These are phyloP conservation scores for Hippoglossus stenolepis DNA, from an alignment of 2,113 vertebrate species.

Conservation along the genomic window DNA sequence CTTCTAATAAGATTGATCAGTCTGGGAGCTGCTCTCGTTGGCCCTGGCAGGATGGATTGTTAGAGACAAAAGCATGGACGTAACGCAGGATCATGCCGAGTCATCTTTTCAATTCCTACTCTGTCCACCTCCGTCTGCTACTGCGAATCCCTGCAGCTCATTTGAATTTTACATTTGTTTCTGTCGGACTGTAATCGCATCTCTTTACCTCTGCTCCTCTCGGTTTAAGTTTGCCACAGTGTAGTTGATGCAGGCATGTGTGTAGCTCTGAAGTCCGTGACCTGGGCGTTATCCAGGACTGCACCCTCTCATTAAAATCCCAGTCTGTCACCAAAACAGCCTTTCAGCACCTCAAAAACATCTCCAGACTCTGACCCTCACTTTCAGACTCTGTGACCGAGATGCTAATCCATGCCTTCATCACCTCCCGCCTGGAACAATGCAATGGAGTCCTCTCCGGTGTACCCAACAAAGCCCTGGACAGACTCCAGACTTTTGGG, in stretches of 20 bases:
- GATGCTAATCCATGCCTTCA: no score
- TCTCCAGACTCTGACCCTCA: no score
- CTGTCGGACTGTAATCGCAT: not conserved
- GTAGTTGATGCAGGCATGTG: not conserved
- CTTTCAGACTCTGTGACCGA: no score
- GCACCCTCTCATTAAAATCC: no score
- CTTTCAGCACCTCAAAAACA: no score
- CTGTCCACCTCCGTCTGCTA: not conserved
- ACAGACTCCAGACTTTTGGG: no score
- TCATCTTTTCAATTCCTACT: slow-evolving; percentile 4
- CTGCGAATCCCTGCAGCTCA: slow-evolving; percentile 1
- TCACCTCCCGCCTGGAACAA: no score
- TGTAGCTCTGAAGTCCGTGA: not conserved
- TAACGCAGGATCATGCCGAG: not conserved
- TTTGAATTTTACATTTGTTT: not conserved
- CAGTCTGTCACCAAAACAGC: no score
- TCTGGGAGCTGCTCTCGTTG: slow-evolving; percentile 5
- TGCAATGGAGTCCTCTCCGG: no score
- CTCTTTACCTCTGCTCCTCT: not conserved
- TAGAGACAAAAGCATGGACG: slow-evolving; percentile 4
- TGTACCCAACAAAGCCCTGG: no score
- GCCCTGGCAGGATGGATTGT: not conserved
- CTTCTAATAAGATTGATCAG: slow-evolving; percentile 25
- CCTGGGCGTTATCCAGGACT: no score
- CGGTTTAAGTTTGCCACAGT: not conserved